Evolutionary conservation across 2,888 invertebrate genomes (phyloP), one percentile per base, ranked within the genome.

Genomic region (Drosophila formosana): DNA sequence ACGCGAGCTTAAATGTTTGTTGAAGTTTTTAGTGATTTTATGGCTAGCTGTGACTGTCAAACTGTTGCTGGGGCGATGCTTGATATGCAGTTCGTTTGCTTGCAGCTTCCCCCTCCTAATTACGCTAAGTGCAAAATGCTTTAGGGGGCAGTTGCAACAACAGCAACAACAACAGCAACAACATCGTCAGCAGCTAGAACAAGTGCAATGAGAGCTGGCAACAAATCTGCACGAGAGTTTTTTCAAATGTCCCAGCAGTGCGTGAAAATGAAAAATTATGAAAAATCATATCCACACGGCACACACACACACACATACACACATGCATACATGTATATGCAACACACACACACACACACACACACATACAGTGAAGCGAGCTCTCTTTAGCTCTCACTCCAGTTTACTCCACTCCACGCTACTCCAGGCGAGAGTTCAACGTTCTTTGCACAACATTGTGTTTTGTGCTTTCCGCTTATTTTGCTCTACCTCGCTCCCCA

Each of bases 361-460:
- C 49, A 45, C 52, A 50, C 47, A 46, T 41, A 53, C 47, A 25
- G 32, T 30, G 43, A 25, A 43, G 37, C 32, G 25, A 37, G 41
- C 58, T 37, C 52, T 52, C 64, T 25, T 43, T 51, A n/a, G 32
- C 32, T 56, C 52, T 67, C 66, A 30, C 60, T 60, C 46, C 64
- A 62, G 41, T 60, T 50, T 6, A 18, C 32, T 32, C 30, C 30
- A 39, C 78, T 55, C 64, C 50, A 52, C 30, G 41, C 43, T 30
- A 45, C 75, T 69, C 57, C 62, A 65, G 50, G 74, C 61, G 66
- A 71, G 89, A 86, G 83, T 84, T 84, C 83, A 84, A 84, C 83
- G 83, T 84, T 84, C 83, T 84, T 86, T 86, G 89, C 87, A 87
- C 89, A 84, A 84, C 89, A 84, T 86, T 84, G 83, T 88, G 80